Evolutionary conservation across 2,113 vertebrate genomes (phyloP), one percentile per base, ranked within the genome.

Genomic region (Fregetta grallaria): DNA sequence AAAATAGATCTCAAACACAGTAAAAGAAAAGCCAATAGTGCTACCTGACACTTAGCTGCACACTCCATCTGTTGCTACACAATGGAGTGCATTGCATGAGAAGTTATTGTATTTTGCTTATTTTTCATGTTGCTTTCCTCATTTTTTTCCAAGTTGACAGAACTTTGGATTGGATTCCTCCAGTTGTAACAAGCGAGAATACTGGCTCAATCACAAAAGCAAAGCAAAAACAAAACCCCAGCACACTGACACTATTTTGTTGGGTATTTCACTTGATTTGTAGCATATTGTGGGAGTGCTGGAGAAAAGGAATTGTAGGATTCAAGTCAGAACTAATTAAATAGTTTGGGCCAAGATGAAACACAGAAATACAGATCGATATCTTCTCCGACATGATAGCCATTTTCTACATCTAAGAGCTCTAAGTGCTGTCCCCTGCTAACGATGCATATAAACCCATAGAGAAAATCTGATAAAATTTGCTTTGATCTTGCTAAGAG

Each of bases 351-450:
- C 36, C 29, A 70, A 78, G 36, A 62, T 34, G n/a, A 85, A 85
- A 58, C 3, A 1, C 44, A 77, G 40, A 70, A 87, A 42, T 10
- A 45, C 25, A 83, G 23, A 53, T 40, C 0, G 0, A 2, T 52
- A n/a, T 15, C 65, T 88, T 59, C 67, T 91, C 47, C 20, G 71
- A 27, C 7, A 5, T 34, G 44, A 42, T 26, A 85, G 21, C 7
- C 1, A 26, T 40, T 52, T 92, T 59, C 65, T 77, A 15, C 6
- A 21, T 36, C 52, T 75, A 40, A 23, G 15, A n/a, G 30, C 22
- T 88, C 50, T 70, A 0, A 5, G 11, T 66, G 55, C 55, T 67
- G 40, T 45, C 15, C 5, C 9, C 30, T 15, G 18, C 16, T 61
- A 81, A 53, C 23, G 30, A 63, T 59, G 7, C 16, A 26, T 53